Conservation (phyloP, 2,888 invertebrate genomes). For the Melinaea marsaeus region DNA sequence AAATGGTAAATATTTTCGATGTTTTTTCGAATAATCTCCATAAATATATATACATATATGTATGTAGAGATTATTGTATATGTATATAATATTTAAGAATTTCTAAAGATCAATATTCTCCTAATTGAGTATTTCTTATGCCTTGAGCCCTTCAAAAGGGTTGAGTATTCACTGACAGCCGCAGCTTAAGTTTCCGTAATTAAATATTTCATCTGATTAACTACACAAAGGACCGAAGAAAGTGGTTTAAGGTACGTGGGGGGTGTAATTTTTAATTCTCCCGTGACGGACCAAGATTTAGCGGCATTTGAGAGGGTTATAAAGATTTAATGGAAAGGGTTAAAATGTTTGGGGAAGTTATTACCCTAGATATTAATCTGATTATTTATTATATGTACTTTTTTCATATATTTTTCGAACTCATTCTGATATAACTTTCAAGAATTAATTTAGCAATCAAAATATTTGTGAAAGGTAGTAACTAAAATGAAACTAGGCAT, state of each 20-base stretch:
- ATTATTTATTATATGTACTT: conserved; percentile 42
- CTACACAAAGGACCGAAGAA: conserved; percentile 59
- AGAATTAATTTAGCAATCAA: neutral
- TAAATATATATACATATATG: too few species aligned
- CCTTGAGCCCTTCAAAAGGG: conserved; percentile 38
- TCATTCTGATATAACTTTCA: neutral
- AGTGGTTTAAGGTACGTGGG: conserved; percentile 52
- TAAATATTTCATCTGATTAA: conserved; percentile 77
- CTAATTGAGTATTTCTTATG: conserved; percentile 17
- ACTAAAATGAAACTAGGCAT: neutral
- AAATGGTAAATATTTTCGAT: too few species aligned
- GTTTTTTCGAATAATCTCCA: too few species aligned
- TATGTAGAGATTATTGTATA: too few species aligned
- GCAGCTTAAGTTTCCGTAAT: conserved; percentile 60
- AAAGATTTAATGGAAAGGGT: conserved; percentile 53
- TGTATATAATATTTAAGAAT: too few species aligned
- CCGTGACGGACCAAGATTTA: conserved; percentile 58
- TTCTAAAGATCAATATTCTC: too few species aligned
- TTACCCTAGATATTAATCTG: conserved; percentile 64
- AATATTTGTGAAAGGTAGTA: neutral
- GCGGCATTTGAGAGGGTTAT: conserved; percentile 54
- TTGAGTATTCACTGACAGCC: conserved; percentile 46
- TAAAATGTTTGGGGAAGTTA: conserved; percentile 51
- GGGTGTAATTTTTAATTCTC: conserved; percentile 70
- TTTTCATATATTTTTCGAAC: neutral